Evolutionary conservation across 1,140 invertebrate genomes (phyloP).

Genomic region (Hypsibius dujardini): DNA sequence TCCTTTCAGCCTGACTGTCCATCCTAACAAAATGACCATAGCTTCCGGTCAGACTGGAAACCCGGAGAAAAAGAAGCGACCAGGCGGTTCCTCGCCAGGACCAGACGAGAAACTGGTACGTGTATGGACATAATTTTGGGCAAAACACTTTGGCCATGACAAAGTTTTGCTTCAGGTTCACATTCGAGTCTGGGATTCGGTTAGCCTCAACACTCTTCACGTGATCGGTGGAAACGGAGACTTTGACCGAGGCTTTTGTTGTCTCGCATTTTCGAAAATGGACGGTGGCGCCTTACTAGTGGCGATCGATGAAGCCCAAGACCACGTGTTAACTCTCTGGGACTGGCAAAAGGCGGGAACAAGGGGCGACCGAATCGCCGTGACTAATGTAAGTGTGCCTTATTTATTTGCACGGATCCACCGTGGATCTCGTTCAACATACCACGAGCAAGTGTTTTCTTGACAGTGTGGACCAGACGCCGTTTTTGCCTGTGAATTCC

Average conservation of each 20-base stretch:
- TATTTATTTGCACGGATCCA: constrained; percentile 21
- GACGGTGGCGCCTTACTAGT: constrained; percentile 63
- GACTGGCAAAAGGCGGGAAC: constrained; percentile 64
- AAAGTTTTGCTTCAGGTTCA: constrained; percentile 48
- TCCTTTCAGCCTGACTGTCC: constrained; percentile 56
- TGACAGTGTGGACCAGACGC: constrained; percentile 71
- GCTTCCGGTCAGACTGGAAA: constrained; percentile 75
- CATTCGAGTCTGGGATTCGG: constrained; percentile 78
- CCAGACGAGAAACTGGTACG: too few relatives aligned
- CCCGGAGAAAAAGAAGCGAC: constrained; percentile 37
- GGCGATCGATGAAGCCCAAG: constrained; percentile 67
- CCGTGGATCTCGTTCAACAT: neutral
- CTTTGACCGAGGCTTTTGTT: constrained; percentile 62
- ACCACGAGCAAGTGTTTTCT: constrained; percentile 20
- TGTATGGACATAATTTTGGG: too few relatives aligned
- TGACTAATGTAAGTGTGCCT: constrained; percentile 54
- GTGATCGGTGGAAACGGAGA: constrained; percentile 66
- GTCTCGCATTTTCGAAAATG: constrained; percentile 64
- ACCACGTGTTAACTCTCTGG: constrained; percentile 78
- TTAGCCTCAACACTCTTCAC: constrained; percentile 64
- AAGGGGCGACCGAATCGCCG: constrained; percentile 63
- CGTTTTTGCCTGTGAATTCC: constrained; percentile 72
- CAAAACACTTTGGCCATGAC: neutral
- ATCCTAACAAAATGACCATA: constrained; percentile 74
- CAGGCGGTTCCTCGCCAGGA: too few relatives aligned